A percentile compares a stretch with the other conserved stretches of the same genome.
phyloP scores from a whole-genome alignment of 1,140 invertebrate genomes.

The Melanaphis sacchari region DNA sequence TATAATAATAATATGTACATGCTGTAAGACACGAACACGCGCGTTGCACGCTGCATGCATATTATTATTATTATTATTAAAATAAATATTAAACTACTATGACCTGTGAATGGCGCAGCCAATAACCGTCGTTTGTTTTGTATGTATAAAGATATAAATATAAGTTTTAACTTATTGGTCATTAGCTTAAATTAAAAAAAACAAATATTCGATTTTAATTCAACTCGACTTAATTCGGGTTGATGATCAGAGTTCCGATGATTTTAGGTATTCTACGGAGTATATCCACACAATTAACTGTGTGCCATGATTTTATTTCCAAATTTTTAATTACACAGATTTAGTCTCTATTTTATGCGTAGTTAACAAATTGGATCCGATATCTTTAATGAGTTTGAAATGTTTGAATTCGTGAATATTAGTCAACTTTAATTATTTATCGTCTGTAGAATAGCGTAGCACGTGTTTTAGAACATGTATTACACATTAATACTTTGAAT shows the following conservation, averaged over 20 bases:
- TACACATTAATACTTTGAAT: too few species aligned
- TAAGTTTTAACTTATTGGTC: neutral
- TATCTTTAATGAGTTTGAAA: too few species aligned
- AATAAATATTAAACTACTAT: neutral
- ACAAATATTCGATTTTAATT: neutral
- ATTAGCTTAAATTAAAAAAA: neutral
- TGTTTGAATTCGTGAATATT: too few species aligned
- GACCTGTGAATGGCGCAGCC: neutral
- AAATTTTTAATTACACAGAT: neutral
- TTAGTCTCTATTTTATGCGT: neutral
- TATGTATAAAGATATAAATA: neutral
- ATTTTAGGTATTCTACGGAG: neutral
- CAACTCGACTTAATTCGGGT: neutral
- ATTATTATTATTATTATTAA: neutral
- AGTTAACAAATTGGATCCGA: too few species aligned
- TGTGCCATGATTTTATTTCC: neutral
- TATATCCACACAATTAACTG: too few species aligned
- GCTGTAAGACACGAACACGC: neutral
- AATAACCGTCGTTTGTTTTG: neutral
- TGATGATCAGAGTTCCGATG: neutral
- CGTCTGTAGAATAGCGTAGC: too few species aligned
- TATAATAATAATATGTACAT: constrained; percentile 11
- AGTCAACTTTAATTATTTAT: too few species aligned
- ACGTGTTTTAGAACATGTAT: too few species aligned
- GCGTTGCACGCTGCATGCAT: neutral